Conservation (phyloP, 2,888 invertebrate genomes). For the Synergus gifuensis region DNA sequence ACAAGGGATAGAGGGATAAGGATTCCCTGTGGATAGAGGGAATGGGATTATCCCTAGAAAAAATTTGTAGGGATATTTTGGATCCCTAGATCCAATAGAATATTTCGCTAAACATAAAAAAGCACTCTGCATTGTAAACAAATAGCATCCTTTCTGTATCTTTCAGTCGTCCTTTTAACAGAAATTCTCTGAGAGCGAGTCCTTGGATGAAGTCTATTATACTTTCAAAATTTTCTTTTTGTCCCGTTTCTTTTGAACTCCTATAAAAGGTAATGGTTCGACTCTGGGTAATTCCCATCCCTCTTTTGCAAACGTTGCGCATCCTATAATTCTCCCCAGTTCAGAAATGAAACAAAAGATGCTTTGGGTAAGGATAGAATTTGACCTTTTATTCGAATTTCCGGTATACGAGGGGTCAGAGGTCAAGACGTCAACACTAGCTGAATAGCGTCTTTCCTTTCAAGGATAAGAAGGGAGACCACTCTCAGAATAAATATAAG, state of each 20-base stretch:
- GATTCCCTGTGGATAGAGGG: too few relatives aligned
- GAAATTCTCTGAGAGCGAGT: not conserved
- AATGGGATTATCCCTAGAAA: too few relatives aligned
- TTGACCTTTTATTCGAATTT: not conserved
- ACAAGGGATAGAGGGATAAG: too few relatives aligned
- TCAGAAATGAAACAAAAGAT: not conserved
- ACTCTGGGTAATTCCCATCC: not conserved
- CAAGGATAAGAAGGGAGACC: constrained; percentile 10
- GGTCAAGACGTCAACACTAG: constrained; percentile 54
- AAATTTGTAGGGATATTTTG: too few relatives aligned
- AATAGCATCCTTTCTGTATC: not conserved
- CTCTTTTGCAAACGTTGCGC: not conserved
- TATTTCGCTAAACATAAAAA: too few relatives aligned
- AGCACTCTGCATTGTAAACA: not conserved
- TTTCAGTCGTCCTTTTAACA: constrained; percentile 1
- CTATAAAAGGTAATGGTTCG: not conserved
- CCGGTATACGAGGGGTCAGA: constrained; percentile 56
- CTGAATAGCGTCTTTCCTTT: constrained; percentile 28
- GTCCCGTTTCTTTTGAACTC: not conserved
- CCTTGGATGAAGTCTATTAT: not conserved
- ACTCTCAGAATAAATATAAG: constrained; percentile 38
- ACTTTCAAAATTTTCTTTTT: not conserved
- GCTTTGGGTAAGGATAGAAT: not conserved
- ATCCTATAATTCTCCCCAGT: not conserved
- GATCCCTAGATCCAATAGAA: not conserved